Conservation (phyloP, 2,113 vertebrate species). For the Blennius ocellaris region DNA sequence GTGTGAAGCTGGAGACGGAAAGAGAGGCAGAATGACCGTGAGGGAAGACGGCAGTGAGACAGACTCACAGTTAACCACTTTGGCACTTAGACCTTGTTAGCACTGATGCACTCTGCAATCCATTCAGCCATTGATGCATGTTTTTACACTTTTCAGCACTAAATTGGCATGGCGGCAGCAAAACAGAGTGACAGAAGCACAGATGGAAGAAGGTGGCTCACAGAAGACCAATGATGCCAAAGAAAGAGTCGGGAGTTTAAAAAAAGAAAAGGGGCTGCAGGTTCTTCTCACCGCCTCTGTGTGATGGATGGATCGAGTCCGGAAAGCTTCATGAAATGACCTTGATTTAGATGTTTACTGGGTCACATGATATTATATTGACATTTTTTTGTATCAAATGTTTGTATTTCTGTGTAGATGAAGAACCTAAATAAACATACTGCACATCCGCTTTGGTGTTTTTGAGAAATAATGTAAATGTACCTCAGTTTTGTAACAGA, state of each 20-base stretch:
- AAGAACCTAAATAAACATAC: neutral
- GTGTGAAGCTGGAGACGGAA: slow-evolving; percentile 25
- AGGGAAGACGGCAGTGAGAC: slow-evolving; percentile 31
- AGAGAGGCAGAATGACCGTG: slow-evolving; percentile 15
- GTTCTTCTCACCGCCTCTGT: neutral
- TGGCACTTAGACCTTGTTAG: slow-evolving; percentile 82
- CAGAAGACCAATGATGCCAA: slow-evolving; percentile 33
- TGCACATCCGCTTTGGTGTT: neutral
- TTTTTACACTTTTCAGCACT: slow-evolving; percentile 63
- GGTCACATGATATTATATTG: neutral
- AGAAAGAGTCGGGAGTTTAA: slow-evolving; percentile 24
- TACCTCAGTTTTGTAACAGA: no score
- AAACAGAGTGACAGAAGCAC: slow-evolving; percentile 28
- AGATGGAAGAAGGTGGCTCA: slow-evolving; percentile 24
- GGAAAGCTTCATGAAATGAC: neutral
- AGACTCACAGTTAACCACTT: slow-evolving; percentile 80
- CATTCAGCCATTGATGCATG: slow-evolving; percentile 67
- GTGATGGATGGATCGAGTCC: slow-evolving; percentile 7
- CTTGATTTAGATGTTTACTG: neutral
- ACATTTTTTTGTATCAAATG: neutral
- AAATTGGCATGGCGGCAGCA: slow-evolving; percentile 38
- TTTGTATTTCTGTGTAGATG: neutral
- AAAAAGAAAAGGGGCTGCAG: slow-evolving; percentile 42
- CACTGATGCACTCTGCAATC: slow-evolving; percentile 71
- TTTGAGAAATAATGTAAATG: neutral